phyloP scores from a whole-genome alignment of 2,113 vertebrate species.

The Mastomys natalensis region DNA sequence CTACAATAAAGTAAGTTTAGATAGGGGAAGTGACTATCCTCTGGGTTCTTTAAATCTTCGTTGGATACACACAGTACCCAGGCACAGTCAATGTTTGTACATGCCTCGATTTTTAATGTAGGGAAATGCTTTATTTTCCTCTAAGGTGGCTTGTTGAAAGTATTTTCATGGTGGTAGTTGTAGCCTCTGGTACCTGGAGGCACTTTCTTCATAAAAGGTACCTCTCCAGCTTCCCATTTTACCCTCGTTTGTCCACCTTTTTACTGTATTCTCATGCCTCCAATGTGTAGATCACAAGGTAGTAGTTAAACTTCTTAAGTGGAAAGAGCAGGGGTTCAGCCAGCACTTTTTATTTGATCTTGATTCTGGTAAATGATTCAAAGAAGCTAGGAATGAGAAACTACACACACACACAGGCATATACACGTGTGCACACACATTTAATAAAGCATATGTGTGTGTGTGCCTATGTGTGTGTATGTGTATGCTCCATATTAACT shows the following conservation, averaged over 20 bases:
- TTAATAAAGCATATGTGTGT: no score
- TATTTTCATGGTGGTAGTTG: background rate
- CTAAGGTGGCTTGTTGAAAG: background rate
- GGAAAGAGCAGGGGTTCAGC: background rate
- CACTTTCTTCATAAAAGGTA: background rate
- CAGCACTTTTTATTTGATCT: background rate
- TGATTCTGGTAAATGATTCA: background rate
- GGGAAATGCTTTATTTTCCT: background rate
- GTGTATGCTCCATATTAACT: background rate
- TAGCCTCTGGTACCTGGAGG: background rate
- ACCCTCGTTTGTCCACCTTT: background rate
- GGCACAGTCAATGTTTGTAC: background rate
- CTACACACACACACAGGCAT: no score
- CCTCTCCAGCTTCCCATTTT: background rate
- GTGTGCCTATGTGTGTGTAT: no score
- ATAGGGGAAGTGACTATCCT: background rate
- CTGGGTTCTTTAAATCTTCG: slow-evolving; percentile 33
- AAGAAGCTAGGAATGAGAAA: background rate
- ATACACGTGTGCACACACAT: background rate
- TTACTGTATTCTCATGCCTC: background rate
- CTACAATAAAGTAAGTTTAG: slow-evolving; percentile 26
- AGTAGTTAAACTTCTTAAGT: background rate
- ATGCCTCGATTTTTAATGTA: background rate
- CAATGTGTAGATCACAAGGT: no score
- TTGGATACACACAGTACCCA: background rate